Evolutionary conservation across 2,797 vertebrate genomes (phyloP).

Genomic region (Diglossa cyanea): DNA sequence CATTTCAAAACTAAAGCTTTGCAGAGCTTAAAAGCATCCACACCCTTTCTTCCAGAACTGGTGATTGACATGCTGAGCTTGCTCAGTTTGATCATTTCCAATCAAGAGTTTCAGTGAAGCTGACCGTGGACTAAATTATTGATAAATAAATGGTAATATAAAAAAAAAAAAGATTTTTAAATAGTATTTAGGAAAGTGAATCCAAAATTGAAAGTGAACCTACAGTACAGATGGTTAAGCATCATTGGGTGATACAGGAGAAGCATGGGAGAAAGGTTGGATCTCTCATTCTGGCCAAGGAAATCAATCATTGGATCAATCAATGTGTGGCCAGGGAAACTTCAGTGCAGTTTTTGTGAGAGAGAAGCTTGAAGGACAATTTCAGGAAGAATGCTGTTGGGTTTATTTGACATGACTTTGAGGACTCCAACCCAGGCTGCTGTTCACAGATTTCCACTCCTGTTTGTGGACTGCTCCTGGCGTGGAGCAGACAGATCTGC

Average conservation of each 20-base stretch:
- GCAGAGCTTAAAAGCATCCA: neutral
- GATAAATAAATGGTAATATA: neutral
- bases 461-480: neutral
- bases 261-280: neutral
- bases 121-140: neutral
- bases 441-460: neutral
- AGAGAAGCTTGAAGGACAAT: neutral
- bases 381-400: neutral
- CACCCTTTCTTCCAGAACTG: neutral
- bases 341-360: neutral
- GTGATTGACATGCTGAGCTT: neutral
- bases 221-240: neutral
- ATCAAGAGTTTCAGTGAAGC: neutral
- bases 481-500: fast-evolving
- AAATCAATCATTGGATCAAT: neutral
- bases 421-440: neutral
- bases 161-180: neutral
- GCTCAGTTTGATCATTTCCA: neutral
- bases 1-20: neutral
- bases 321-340: neutral
- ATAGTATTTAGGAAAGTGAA: neutral
- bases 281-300: neutral
- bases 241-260: neutral
- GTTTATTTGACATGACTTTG: neutral
- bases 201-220: neutral